Evolutionary conservation across 2,797 vertebrate genomes (phyloP).

Genomic region (Crenichthys baileyi): DNA sequence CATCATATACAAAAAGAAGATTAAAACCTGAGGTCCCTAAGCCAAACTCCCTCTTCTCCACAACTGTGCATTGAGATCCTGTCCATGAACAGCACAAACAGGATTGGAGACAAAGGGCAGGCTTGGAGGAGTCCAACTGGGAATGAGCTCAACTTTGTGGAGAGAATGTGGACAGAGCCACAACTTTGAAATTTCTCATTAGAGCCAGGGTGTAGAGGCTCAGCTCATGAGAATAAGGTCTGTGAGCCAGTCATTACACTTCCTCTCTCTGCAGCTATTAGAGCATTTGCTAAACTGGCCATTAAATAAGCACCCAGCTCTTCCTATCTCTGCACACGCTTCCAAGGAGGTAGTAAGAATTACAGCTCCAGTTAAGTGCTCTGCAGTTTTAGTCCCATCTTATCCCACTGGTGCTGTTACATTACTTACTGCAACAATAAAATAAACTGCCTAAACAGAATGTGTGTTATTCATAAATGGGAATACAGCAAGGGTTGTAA

Average conservation of each 20-base stretch:
- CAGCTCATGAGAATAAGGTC: slow-evolving; percentile 68
- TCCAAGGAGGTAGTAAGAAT: slow-evolving; percentile 8
- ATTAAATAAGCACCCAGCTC: slow-evolving; percentile 65
- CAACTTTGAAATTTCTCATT: neutral
- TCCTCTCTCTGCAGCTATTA: slow-evolving; percentile 52
- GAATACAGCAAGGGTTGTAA: neutral
- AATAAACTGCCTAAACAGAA: neutral
- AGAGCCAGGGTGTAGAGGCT: slow-evolving; percentile 43
- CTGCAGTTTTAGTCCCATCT: slow-evolving; percentile 15
- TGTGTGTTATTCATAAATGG: neutral
- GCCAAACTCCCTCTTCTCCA: neutral
- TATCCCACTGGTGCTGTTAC: slow-evolving; percentile 4
- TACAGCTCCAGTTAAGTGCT: slow-evolving; percentile 23
- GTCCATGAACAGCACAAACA: neutral
- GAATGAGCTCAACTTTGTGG: neutral
- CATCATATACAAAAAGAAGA: too few relatives aligned
- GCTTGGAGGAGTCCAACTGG: neutral
- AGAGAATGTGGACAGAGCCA: neutral
- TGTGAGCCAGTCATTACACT: slow-evolving; percentile 66
- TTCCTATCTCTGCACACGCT: slow-evolving; percentile 59
- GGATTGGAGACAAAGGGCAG: neutral
- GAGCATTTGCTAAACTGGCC: slow-evolving; percentile 78
- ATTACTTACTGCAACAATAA: slow-evolving; percentile 3
- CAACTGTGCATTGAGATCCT: neutral
- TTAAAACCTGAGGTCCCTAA: too few relatives aligned